These are phyloP conservation scores for Buceros bicornis DNA, from an alignment of 2,797 vertebrate species.

Conservation along the genomic window DNA sequence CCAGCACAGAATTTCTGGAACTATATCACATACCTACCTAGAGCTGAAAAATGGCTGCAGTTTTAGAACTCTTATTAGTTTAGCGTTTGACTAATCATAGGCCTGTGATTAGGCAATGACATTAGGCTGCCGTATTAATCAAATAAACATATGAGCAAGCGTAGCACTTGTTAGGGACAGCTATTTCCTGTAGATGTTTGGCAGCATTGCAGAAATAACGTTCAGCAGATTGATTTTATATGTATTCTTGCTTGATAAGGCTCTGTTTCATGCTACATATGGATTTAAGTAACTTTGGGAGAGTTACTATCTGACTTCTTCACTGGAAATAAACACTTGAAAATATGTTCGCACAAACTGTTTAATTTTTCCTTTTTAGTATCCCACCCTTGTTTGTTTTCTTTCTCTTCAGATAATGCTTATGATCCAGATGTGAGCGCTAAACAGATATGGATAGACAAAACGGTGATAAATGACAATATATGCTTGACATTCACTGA, in stretches of 20 bases:
- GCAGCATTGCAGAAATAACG: background rate
- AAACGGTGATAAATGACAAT: slow-evolving; percentile 81
- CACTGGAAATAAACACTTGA: background rate
- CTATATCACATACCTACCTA: background rate
- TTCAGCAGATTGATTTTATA: background rate
- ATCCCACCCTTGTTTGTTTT: background rate
- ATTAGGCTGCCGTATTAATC: background rate
- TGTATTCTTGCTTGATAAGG: background rate
- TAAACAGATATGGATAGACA: slow-evolving; percentile 96
- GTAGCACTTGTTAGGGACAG: background rate
- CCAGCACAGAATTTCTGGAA: background rate
- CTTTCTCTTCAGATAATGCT: slow-evolving; percentile 88
- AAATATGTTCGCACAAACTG: background rate
- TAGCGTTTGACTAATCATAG: background rate
- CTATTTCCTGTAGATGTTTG: background rate
- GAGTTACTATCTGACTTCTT: background rate
- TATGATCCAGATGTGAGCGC: slow-evolving; percentile 95
- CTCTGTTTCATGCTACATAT: background rate
- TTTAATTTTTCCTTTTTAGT: background rate
- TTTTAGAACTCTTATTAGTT: background rate
- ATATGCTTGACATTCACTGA: slow-evolving; percentile 92
- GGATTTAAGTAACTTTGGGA: background rate
- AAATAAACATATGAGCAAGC: background rate
- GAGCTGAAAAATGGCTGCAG: background rate
- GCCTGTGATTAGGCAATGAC: fast-evolving